phyloP scores from a whole-genome alignment of 2,113 vertebrate species.

The Dipodomys merriami region DNA sequence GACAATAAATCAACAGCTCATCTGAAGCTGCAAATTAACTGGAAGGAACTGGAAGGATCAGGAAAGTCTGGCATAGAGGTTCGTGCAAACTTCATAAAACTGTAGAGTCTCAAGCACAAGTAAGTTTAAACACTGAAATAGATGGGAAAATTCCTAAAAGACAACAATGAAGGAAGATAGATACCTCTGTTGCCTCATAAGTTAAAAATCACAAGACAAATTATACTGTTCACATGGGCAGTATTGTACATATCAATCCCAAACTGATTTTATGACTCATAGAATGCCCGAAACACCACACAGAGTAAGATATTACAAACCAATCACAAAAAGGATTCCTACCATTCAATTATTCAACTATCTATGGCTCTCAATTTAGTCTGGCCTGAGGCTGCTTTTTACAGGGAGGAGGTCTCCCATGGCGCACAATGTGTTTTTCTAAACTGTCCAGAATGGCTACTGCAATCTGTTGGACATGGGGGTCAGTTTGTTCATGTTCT shows the following conservation, averaged over 20 bases:
- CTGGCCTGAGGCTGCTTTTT: slow-evolving; percentile 85
- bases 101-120: slow-evolving; percentile 82
- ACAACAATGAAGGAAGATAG: slow-evolving; percentile 78
- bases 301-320: slow-evolving; percentile 79
- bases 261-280: slow-evolving; percentile 65
- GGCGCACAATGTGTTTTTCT: slow-evolving; percentile 93
- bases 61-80: slow-evolving; percentile 73
- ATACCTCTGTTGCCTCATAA: slow-evolving; percentile 71
- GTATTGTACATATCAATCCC: slow-evolving; percentile 77
- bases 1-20: slow-evolving; percentile 56
- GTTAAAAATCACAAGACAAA: slow-evolving; percentile 81
- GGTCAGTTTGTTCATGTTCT: slow-evolving; percentile 92
- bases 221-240: slow-evolving; percentile 79
- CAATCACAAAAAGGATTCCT: slow-evolving; percentile 81
- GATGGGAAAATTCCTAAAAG: slow-evolving; percentile 81
- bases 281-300: slow-evolving; percentile 73
- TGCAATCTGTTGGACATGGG: slow-evolving; percentile 92
- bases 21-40: slow-evolving; percentile 56
- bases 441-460: slow-evolving; percentile 96
- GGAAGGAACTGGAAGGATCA: slow-evolving; percentile 74
- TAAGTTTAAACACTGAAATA: slow-evolving; percentile 84
- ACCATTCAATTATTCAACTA: slow-evolving; percentile 77
- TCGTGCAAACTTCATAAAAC: slow-evolving; percentile 83
- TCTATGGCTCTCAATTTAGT: slow-evolving; percentile 84
- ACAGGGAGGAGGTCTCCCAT: slow-evolving; percentile 88